Evolutionary conservation across 1,140 invertebrate species (phyloP).

Genomic region (Linepithema humile): DNA sequence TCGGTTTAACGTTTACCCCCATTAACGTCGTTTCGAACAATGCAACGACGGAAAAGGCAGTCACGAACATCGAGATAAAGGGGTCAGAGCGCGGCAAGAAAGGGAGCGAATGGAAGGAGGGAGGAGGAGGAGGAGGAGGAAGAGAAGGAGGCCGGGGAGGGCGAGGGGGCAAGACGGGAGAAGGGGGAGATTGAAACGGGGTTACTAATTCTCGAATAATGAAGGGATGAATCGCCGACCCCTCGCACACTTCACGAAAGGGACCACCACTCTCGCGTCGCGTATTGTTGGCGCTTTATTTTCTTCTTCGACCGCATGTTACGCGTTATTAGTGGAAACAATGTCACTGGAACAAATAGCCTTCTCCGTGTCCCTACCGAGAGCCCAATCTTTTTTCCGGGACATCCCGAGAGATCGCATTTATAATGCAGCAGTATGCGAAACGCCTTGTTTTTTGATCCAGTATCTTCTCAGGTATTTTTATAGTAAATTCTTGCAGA

Average conservation of each 20-base stretch:
- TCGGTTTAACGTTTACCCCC: constrained; percentile 54
- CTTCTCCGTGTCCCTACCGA: neutral
- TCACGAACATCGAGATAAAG: constrained; percentile 61
- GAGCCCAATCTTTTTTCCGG: constrained; percentile 37
- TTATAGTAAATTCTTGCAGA: neutral
- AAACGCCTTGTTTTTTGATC: constrained; percentile 17
- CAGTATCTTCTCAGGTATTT: neutral
- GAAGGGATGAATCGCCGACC: constrained; percentile 82
- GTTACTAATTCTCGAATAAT: constrained; percentile 84
- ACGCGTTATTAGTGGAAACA: constrained; percentile 71
- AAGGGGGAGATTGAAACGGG: constrained; percentile 75
- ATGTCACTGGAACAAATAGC: constrained; percentile 65
- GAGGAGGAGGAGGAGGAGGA: constrained; percentile 24
- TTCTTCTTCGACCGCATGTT: constrained; percentile 72
- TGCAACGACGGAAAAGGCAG: constrained; percentile 58
- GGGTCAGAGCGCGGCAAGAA: constrained; percentile 70
- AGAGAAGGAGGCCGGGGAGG: constrained; percentile 40
- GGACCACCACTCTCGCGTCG: constrained; percentile 44
- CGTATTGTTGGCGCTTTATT: constrained; percentile 73
- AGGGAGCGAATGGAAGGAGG: constrained; percentile 33
- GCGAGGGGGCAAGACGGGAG: constrained; percentile 12
- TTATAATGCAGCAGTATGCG: constrained; percentile 14
- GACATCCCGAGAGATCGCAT: neutral
- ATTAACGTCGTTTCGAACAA: constrained; percentile 52
- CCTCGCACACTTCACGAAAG: constrained; percentile 70